These are phyloP conservation scores for Girardinus metallicus DNA, from an alignment of 2,797 vertebrate genomes.

Conservation along the genomic window DNA sequence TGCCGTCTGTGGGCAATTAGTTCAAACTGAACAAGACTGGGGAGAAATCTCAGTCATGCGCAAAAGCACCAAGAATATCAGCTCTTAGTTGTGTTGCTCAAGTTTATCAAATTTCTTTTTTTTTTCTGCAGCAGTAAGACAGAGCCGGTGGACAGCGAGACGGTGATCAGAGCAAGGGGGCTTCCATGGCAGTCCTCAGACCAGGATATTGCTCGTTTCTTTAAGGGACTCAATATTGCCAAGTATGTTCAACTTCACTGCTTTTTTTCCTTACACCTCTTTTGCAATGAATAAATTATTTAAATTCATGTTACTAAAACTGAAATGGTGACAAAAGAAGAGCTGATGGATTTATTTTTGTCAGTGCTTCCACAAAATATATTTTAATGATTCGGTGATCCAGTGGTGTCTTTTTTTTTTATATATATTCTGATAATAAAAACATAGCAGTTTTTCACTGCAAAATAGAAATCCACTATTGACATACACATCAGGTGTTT, in stretches of 20 bases:
- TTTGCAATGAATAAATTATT: background rate
- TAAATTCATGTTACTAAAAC: background rate
- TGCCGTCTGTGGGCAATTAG: constrained; percentile 16
- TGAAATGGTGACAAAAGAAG: background rate
- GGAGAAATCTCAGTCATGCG: background rate
- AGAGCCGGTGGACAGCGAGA: constrained; percentile 93
- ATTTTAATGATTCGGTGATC: background rate
- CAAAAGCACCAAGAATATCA: background rate
- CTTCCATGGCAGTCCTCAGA: constrained; percentile 98
- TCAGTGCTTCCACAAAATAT: background rate
- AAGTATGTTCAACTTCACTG: constrained; percentile 80
- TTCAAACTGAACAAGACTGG: constrained; percentile 15
- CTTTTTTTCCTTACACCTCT: background rate
- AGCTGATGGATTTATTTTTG: background rate
- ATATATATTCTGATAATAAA: background rate
- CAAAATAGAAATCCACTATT: background rate
- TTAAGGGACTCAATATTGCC: constrained; percentile 97
- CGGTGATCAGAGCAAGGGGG: constrained; percentile 93
- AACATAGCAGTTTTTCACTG: background rate
- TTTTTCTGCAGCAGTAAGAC: constrained; percentile 83
- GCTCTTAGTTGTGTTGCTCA: background rate
- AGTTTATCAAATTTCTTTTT: background rate
- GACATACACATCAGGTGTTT: background rate
- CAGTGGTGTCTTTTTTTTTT: background rate
- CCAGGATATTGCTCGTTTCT: constrained; percentile 97